A percentile compares a stretch with the other conserved stretches of the same genome.
These are phyloP conservation scores for Taurulus bubalis DNA, from an alignment of 2,113 vertebrate genomes.

Conservation along the genomic window DNA sequence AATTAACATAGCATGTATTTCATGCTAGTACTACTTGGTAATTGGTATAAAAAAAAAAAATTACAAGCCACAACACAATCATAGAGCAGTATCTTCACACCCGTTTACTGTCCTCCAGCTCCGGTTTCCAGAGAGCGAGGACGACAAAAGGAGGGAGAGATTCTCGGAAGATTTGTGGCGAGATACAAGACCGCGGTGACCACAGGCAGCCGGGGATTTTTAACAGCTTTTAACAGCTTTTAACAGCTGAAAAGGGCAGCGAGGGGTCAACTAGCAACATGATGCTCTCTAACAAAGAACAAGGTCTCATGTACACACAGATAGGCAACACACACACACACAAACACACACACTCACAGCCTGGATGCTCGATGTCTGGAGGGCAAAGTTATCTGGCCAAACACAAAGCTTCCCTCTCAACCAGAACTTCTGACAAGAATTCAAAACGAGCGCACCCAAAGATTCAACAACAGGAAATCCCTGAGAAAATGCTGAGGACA, in stretches of 20 bases:
- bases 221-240: too few species aligned
- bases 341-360: constrained; percentile 11
- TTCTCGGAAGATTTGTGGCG: constrained; percentile 16
- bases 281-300: constrained; percentile 65
- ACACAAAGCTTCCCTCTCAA: constrained; percentile 73
- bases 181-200: constrained; percentile 44
- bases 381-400: constrained; percentile 55
- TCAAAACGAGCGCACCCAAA: constrained; percentile 60
- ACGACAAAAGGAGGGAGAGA: background rate
- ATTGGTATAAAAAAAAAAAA: background rate
- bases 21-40: background rate
- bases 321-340: constrained; percentile 1
- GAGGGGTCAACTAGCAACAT: constrained; percentile 51
- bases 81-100: background rate
- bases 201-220: constrained; percentile 49
- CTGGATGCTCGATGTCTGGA: constrained; percentile 35
- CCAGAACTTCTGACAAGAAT: constrained; percentile 55
- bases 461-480: constrained; percentile 67
- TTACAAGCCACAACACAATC: background rate
- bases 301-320: constrained; percentile 32
- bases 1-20: background rate
- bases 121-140: background rate
- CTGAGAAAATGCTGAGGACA: constrained; percentile 66
- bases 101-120: constrained; percentile 5
- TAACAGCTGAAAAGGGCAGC: constrained; percentile 12